Conservation (phyloP, 2,113 vertebrate species). For the Cranoglanis bouderius region DNA sequence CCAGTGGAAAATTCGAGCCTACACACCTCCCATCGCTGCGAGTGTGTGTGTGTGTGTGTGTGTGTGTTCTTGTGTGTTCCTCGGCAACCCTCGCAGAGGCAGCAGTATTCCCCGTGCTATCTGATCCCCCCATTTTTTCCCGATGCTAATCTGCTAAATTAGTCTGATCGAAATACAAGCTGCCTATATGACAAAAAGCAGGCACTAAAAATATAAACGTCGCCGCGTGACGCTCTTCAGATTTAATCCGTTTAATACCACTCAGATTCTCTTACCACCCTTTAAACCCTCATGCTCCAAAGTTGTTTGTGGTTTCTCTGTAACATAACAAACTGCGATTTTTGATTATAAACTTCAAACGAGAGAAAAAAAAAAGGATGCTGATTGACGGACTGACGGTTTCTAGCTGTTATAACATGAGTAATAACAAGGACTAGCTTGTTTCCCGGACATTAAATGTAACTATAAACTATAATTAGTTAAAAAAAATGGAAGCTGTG, state of each 20-base stretch:
- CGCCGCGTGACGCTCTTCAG: background rate
- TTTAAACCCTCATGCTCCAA: no score
- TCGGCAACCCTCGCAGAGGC: slow-evolving; percentile 7
- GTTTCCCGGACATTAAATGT: background rate
- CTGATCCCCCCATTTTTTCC: slow-evolving; percentile 27
- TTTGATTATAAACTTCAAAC: no score
- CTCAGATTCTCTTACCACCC: background rate
- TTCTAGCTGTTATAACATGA: background rate
- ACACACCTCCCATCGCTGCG: background rate
- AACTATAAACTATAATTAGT: background rate
- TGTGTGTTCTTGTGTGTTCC: background rate
- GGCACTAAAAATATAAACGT: slow-evolving; percentile 21
- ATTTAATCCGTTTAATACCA: slow-evolving; percentile 20
- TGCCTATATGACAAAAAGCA: background rate
- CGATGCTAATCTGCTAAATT: slow-evolving; percentile 17
- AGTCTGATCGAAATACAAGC: background rate
- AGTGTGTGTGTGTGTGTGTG: background rate
- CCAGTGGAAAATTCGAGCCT: slow-evolving; percentile 33
- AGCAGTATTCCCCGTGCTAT: background rate
- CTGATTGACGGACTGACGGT: background rate
- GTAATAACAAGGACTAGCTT: background rate
- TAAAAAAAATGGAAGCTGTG: no score
- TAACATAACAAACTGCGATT: background rate
- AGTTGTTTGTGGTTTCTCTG: background rate
- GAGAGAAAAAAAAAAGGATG: background rate